A percentile compares a stretch with the other conserved stretches of the same genome.
phyloP scores from a whole-genome alignment of 37 sponge, comb jelly and placozoan genomes.

The Theonella swinhoei region DNA sequence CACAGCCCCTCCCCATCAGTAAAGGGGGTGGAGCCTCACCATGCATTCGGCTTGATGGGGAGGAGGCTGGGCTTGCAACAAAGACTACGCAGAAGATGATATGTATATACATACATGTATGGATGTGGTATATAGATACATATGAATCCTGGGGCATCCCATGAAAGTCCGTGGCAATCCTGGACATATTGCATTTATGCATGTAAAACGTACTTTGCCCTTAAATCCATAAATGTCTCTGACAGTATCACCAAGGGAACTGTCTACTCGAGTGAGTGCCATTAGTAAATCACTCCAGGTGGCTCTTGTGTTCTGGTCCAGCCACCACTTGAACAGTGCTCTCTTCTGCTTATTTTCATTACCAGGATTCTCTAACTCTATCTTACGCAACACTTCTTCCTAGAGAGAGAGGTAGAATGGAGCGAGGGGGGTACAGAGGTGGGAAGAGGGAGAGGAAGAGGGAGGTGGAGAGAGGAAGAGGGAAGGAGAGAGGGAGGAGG shows the following conservation, averaged over 20 bases:
- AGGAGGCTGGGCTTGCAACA: no score
- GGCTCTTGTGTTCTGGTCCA: not conserved
- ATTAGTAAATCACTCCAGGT: not conserved
- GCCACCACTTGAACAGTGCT: constrained; percentile 1
- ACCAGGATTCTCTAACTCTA: not conserved
- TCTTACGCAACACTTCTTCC: not conserved
- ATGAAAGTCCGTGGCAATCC: no score
- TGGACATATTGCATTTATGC: no score
- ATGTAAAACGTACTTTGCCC: no score
- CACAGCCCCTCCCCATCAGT: no score
- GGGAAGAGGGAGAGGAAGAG: constrained; percentile 7
- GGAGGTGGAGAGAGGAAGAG: not conserved
- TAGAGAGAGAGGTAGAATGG: not conserved
- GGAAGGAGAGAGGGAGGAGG: not conserved
- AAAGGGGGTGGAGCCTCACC: no score
- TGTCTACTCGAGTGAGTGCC: not conserved
- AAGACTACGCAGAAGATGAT: no score
- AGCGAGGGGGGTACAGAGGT: constrained; percentile 15
- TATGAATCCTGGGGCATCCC: no score
- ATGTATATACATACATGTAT: no score
- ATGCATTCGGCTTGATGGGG: no score
- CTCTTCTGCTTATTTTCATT: not conserved
- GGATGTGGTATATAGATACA: no score
- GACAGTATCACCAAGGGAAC: not conserved
- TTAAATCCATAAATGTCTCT: not conserved